phyloP scores from a whole-genome alignment of 2,113 vertebrate genomes.

The Rattus rattus region DNA sequence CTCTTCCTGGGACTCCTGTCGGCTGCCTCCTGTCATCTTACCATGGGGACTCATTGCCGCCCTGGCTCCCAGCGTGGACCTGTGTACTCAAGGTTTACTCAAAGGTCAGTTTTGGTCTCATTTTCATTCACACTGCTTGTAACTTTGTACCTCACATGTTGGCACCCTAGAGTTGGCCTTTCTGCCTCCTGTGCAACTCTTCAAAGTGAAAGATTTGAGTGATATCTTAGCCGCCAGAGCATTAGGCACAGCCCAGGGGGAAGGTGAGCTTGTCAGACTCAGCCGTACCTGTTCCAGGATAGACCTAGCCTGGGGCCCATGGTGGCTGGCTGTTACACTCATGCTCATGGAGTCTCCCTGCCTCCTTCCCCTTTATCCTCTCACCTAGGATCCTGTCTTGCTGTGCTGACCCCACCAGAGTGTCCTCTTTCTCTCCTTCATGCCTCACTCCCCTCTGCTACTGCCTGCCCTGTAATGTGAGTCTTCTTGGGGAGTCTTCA shows the following conservation, averaged over 20 bases:
- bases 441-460: not conserved
- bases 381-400: not conserved
- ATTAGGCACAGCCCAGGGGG: not conserved
- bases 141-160: accelerated
- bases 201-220: not conserved
- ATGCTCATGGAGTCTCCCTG: not conserved
- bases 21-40: accelerated
- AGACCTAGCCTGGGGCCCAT: accelerated
- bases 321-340: too few species aligned
- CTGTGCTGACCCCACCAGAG: not conserved
- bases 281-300: too few species aligned
- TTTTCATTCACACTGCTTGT: not conserved
- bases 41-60: not conserved
- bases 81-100: too few species aligned
- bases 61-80: not conserved
- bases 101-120: not conserved
- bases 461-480: not conserved
- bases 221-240: not conserved
- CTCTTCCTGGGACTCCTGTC: not conserved
- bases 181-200: not conserved
- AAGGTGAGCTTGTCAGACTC: too few species aligned
- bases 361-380: not conserved
- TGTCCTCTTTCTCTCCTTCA: too few species aligned
- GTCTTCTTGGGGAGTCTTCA: slow-evolving; percentile 42
- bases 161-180: not conserved